Evolutionary conservation across 2,113 vertebrate species (phyloP), one percentile per base, ranked within the genome.

Genomic region (Chloropsis cyanopogon): DNA sequence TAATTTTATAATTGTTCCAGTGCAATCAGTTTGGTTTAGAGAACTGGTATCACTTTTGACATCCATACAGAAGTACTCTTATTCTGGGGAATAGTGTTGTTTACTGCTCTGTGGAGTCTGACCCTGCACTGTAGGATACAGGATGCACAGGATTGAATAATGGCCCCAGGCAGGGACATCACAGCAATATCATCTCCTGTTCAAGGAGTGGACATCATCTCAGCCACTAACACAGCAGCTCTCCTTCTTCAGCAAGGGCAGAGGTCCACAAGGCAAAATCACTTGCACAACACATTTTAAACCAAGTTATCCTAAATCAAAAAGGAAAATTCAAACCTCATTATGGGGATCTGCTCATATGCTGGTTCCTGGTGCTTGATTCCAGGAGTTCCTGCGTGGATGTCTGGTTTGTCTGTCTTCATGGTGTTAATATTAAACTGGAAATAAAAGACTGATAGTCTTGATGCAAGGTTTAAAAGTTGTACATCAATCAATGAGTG

Each of bases 381-480:
- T 75, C 60, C 26, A 39, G 29, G 50, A 63, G 54, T 53, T 91
- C 41, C 71, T 87, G 17, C 64, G 31, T 66, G 49, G 7, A 33
- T 73, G 54, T 89, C n/a, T 72, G 41, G 15, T 81, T 94, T 91
- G 41, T 87, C 39, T 88, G 2, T 88, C 31, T 82, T 86, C 35
- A 17, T 53, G 41, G 39, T 57, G 53, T 50, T 91, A 85, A 42
- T 37, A 60, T 84, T 73, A 84, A 85, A 88, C 91, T 97, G 83
- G 84, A 97, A 97, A 88, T 91, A 86, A 33, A 78, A 95, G 93
- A 95, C 26, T 90, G 64, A 46, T 39, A 15, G 54, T 39, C 46
- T 91, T 94, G 72, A 75, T 70, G 59, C 17, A 95, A 28, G 69
- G 68, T 93, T 65, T 49, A 85, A 68, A 95, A 86, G 76, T 42